Evolutionary conservation across 2,888 invertebrate species (phyloP).

Genomic region (Chymomyza caudatula): DNA sequence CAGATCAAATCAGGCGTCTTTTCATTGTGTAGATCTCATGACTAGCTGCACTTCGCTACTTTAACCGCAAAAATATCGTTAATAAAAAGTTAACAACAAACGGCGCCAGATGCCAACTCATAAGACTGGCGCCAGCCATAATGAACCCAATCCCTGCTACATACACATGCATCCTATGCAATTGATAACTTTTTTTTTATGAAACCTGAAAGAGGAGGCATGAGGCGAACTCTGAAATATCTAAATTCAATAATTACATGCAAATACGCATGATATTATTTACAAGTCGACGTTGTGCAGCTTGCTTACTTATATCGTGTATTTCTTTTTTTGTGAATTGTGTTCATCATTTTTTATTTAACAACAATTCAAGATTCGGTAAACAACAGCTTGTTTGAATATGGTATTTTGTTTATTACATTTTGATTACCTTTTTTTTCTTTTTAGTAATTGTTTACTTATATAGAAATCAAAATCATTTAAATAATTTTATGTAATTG

Average conservation of each 20-base stretch:
- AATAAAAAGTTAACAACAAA: conserved; percentile 27
- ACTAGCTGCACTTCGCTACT: conserved; percentile 6
- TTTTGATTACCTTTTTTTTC: neutral
- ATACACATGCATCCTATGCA: conserved; percentile 7
- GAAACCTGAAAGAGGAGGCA: too few species aligned
- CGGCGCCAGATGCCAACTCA: conserved; percentile 21
- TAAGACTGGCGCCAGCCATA: conserved; percentile 8
- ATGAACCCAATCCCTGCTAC: neutral
- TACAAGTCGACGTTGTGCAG: neutral
- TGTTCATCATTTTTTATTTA: conserved; percentile 24
- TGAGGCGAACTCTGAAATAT: neutral
- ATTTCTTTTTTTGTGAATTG: neutral
- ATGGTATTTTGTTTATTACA: neutral
- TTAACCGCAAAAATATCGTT: conserved; percentile 45
- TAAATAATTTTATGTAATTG: neutral
- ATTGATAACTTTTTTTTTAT: too few species aligned
- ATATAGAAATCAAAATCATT: neutral
- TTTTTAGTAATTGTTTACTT: conserved; percentile 15
- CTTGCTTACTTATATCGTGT: conserved; percentile 25
- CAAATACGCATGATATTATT: conserved; percentile 51
- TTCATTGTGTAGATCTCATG: too few species aligned
- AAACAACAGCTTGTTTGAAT: neutral
- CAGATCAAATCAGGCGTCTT: neutral
- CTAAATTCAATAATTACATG: conserved; percentile 51
- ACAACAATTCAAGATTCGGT: neutral